phyloP scores from a whole-genome alignment of 1,140 invertebrate genomes.

The Zaprionus nigranus region DNA sequence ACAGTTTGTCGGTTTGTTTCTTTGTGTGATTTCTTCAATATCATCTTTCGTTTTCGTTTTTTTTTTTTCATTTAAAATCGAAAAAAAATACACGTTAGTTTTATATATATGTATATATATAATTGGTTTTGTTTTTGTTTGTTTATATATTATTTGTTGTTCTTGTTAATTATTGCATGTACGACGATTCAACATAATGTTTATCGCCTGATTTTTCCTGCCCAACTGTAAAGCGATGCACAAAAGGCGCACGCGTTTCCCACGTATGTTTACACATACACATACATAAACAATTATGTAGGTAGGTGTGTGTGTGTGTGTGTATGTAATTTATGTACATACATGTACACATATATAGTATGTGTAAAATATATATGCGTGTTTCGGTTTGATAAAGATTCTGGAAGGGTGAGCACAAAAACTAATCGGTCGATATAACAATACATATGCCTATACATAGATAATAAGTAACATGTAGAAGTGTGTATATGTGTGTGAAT shows the following conservation, averaged over 20 bases:
- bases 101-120: slow-evolving; percentile 14
- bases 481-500: slow-evolving; percentile 38
- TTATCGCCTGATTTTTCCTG: slow-evolving; percentile 30
- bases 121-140: slow-evolving; percentile 14
- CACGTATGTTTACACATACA: slow-evolving; percentile 28
- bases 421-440: slow-evolving; percentile 77
- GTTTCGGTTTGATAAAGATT: slow-evolving; percentile 59
- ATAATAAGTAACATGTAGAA: slow-evolving; percentile 73
- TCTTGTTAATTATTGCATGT: slow-evolving; percentile 66
- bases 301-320: slow-evolving; percentile 18
- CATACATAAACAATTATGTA: slow-evolving; percentile 46
- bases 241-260: slow-evolving; percentile 63
- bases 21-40: slow-evolving; percentile 28
- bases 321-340: slow-evolving; percentile 22
- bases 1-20: slow-evolving; percentile 49
- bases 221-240: slow-evolving; percentile 46
- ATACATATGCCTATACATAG: slow-evolving; percentile 74
- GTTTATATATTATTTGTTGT: slow-evolving; percentile 39
- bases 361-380: slow-evolving; percentile 55
- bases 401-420: slow-evolving; percentile 78
- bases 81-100: slow-evolving; percentile 33
- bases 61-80: slow-evolving; percentile 26
- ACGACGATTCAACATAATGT: slow-evolving; percentile 53
- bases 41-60: too few relatives aligned
- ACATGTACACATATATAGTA: slow-evolving; percentile 25